Percentiles rank a stretch among this genome's conserved stretches.
These are phyloP conservation scores for Drosophila borborema DNA, from an alignment of 2,888 invertebrate species.

Conservation along the genomic window DNA sequence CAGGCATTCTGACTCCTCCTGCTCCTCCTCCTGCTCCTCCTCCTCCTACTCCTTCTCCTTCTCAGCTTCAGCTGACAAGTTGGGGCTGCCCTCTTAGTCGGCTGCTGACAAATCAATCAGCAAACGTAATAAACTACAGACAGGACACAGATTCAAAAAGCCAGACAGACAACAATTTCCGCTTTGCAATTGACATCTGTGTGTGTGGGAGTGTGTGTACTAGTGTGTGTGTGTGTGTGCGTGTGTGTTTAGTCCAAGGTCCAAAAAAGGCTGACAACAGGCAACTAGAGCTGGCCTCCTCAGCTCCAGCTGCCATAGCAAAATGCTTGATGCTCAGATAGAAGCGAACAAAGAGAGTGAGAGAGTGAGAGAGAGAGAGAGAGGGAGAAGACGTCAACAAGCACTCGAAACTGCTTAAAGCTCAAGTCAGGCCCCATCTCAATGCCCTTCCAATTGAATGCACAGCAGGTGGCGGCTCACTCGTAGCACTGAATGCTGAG, in stretches of 20 bases:
- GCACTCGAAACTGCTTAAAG: slow-evolving; percentile 56
- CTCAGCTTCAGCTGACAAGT: neutral
- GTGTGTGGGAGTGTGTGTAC: neutral
- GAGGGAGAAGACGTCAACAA: slow-evolving; percentile 29
- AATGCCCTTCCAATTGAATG: slow-evolving; percentile 73
- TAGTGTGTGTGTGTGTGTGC: neutral
- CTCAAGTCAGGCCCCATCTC: slow-evolving; percentile 24
- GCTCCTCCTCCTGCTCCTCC: neutral
- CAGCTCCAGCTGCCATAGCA: slow-evolving; percentile 54
- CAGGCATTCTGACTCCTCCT: neutral
- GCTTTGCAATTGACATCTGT: slow-evolving; percentile 62
- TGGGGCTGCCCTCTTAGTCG: neutral
- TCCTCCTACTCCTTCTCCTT: neutral
- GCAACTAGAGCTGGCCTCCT: neutral
- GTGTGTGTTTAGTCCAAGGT: slow-evolving; percentile 15
- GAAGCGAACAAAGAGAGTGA: slow-evolving; percentile 38
- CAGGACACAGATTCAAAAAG: slow-evolving; percentile 54
- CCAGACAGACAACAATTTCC: slow-evolving; percentile 78
- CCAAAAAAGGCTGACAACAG: slow-evolving; percentile 20
- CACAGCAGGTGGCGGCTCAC: slow-evolving; percentile 55
- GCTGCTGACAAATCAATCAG: slow-evolving; percentile 72
- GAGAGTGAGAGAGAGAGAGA: neutral
- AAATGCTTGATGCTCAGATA: slow-evolving; percentile 73
- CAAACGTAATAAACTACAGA: slow-evolving; percentile 71
- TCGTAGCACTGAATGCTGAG: slow-evolving; percentile 58